Evolutionary conservation across 2,888 invertebrate species (phyloP).

Genomic region (Dromius quadrimaculatus): DNA sequence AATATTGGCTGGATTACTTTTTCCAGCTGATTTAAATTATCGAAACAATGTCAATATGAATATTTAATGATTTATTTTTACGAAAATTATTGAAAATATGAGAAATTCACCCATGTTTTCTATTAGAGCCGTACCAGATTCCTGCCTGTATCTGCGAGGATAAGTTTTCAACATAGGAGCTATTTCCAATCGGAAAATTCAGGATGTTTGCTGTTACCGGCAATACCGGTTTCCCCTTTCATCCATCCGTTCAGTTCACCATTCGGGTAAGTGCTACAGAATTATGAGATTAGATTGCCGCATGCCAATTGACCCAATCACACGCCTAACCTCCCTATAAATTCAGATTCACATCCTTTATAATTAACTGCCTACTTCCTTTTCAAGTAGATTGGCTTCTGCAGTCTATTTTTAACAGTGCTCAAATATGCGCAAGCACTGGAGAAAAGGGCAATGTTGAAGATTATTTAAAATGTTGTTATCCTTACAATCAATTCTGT

Average conservation of each 20-base stretch:
- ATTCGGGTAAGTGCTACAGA: background rate
- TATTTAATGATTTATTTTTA: too few species aligned
- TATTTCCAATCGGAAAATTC: constrained; percentile 41
- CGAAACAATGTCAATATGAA: too few species aligned
- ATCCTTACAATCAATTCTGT: too few species aligned
- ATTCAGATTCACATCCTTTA: constrained; percentile 10
- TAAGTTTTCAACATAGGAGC: background rate
- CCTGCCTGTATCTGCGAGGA: background rate
- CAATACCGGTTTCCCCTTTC: constrained; percentile 16
- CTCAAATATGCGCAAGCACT: too few species aligned
- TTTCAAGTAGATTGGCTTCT: constrained; percentile 27
- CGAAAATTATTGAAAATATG: too few species aligned
- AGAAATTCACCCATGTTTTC: too few species aligned
- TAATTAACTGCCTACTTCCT: constrained; percentile 20
- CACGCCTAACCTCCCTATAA: background rate
- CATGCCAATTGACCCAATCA: constrained; percentile 20
- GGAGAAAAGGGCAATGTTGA: too few species aligned
- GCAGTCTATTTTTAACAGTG: too few species aligned
- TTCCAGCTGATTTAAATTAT: too few species aligned
- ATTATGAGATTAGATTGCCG: constrained; percentile 15
- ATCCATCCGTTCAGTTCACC: background rate
- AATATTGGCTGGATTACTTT: too few species aligned
- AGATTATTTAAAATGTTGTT: too few species aligned
- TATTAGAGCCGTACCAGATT: too few species aligned
- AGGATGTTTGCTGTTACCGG: constrained; percentile 44